Evolutionary conservation across 2,888 invertebrate genomes (phyloP).

Genomic region (Pristionchus maxplancki): DNA sequence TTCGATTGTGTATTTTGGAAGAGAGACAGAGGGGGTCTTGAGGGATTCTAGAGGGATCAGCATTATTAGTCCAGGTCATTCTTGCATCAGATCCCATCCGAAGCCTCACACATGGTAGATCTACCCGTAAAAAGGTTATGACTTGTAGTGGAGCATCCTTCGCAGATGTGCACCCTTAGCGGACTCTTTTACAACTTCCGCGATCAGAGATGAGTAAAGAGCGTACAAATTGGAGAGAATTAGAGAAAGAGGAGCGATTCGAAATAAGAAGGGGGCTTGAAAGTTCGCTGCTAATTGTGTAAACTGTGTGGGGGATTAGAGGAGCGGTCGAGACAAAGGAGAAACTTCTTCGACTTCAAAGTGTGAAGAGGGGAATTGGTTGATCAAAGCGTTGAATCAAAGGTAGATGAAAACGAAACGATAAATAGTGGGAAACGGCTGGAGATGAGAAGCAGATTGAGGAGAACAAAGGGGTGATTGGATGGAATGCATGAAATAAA

Average conservation of each 20-base stretch:
- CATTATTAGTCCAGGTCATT: background rate
- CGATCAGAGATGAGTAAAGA: background rate
- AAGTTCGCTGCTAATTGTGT: slow-evolving; percentile 3
- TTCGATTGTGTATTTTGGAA: background rate
- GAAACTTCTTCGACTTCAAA: background rate
- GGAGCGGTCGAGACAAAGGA: background rate
- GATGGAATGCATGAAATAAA: background rate
- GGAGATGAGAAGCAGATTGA: background rate
- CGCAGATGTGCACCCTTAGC: background rate
- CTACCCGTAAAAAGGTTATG: background rate
- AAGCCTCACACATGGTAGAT: background rate
- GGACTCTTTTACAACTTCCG: slow-evolving; percentile 18
- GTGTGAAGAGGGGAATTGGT: slow-evolving; percentile 17
- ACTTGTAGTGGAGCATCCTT: background rate
- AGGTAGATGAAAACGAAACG: slow-evolving; percentile 34
- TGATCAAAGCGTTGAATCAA: background rate
- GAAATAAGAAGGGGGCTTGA: background rate
- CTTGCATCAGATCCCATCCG: background rate
- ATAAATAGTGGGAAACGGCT: slow-evolving; percentile 7
- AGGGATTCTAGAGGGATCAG: background rate
- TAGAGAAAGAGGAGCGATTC: background rate
- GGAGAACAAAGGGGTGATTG: background rate
- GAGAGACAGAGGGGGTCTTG: background rate
- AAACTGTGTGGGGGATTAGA: slow-evolving; percentile 17
- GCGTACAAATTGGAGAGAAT: background rate